These are phyloP conservation scores for Meta bourneti DNA, from an alignment of 2,888 invertebrate genomes.

Conservation along the genomic window DNA sequence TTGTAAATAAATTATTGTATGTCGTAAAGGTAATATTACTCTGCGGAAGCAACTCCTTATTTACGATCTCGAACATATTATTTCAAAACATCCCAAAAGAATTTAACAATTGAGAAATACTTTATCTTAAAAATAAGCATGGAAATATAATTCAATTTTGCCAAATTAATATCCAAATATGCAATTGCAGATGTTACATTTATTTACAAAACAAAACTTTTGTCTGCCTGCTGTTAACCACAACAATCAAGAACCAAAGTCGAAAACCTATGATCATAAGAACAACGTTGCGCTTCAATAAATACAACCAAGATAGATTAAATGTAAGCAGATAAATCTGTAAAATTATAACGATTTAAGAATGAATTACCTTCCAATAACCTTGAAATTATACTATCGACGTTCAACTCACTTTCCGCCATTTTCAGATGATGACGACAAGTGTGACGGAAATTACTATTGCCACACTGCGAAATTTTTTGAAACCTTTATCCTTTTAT, in stretches of 20 bases:
- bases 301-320: not conserved
- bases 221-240: constrained; percentile 32
- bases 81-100: no score
- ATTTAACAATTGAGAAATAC: no score
- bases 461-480: constrained; percentile 31
- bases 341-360: not conserved
- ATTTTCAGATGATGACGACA: constrained; percentile 76
- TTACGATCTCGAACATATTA: no score
- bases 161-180: constrained; percentile 9
- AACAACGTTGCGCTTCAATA: not conserved
- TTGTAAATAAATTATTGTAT: no score
- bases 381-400: constrained; percentile 97
- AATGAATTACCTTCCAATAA: constrained; percentile 93
- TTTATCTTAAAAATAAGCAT: no score
- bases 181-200: constrained; percentile 20
- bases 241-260: constrained; percentile 23
- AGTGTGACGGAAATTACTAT: constrained; percentile 38
- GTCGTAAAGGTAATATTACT: no score
- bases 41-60: no score
- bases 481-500: constrained; percentile 38
- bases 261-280: not conserved
- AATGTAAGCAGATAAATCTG: not conserved
- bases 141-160: not conserved
- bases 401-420: constrained; percentile 86
- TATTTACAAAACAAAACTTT: constrained; percentile 42